Evolutionary conservation across 2,113 vertebrate genomes (phyloP).

Genomic region (Gila orcuttii): DNA sequence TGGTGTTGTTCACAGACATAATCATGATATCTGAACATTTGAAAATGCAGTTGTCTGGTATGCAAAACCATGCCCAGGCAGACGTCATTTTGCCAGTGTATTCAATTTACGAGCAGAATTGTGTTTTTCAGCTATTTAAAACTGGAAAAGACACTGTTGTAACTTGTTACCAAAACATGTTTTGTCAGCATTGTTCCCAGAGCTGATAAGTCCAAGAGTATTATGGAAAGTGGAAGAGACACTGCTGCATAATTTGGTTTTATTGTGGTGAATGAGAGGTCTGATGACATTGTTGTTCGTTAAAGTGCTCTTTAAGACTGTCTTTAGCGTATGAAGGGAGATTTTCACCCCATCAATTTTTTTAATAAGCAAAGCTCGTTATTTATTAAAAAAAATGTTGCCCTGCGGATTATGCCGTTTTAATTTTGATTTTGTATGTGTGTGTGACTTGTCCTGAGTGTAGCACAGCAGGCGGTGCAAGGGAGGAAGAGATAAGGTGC

Average conservation of each 20-base stretch:
- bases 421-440: neutral
- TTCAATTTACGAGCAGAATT: neutral
- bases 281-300: neutral
- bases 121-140: neutral
- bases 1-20: neutral
- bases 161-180: constrained; percentile 9
- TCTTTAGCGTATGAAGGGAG: neutral
- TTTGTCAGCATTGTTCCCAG: neutral
- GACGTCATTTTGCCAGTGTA: constrained; percentile 1
- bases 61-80: no score
- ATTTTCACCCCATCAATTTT: neutral
- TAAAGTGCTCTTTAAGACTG: neutral
- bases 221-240: constrained; percentile 6
- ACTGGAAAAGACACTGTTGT: neutral
- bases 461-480: neutral
- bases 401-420: neutral
- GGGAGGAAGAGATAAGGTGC: constrained; percentile 17
- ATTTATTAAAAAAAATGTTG: no score
- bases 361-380: neutral
- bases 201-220: constrained; percentile 1
- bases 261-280: neutral
- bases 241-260: neutral
- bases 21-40: neutral
- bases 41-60: no score
- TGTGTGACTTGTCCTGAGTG: neutral